phyloP scores from a whole-genome alignment of 2,888 invertebrate species.

The Parelbella ahira region DNA sequence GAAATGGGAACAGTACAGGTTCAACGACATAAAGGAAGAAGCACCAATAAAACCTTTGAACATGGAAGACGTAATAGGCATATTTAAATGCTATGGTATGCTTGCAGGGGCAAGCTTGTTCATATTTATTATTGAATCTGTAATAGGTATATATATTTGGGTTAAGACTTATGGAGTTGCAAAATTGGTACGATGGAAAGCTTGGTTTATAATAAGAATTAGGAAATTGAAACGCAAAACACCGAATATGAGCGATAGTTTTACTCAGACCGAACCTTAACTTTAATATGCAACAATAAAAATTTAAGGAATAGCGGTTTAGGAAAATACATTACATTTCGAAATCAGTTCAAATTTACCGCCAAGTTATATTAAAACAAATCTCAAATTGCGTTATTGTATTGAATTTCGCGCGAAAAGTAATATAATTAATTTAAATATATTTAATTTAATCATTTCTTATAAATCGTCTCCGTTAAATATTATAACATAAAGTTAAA shows the following conservation, averaged over 20 bases:
- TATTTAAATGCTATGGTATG: constrained; percentile 50
- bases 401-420: no score
- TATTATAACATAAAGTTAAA: no score
- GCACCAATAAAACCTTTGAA: constrained; percentile 48
- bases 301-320: no score
- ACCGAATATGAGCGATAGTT: constrained; percentile 1
- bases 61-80: constrained; percentile 51
- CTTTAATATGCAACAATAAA: constrained; percentile 2
- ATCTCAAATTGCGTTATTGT: no score
- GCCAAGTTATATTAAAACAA: no score
- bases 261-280: constrained; percentile 12
- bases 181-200: constrained; percentile 1
- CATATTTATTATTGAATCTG: constrained; percentile 52
- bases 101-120: constrained; percentile 38
- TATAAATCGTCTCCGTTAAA: no score
- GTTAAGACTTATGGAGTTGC: constrained; percentile 5
- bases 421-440: no score
- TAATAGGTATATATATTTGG: constrained; percentile 29
- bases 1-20: constrained; percentile 69
- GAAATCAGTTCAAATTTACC: no score
- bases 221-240: constrained; percentile 2
- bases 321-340: no score
- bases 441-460: no score
- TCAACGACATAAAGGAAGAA: constrained; percentile 56
- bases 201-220: background rate